These are phyloP conservation scores for Labeo calbasu DNA, from an alignment of 2,797 vertebrate genomes.

Conservation along the genomic window DNA sequence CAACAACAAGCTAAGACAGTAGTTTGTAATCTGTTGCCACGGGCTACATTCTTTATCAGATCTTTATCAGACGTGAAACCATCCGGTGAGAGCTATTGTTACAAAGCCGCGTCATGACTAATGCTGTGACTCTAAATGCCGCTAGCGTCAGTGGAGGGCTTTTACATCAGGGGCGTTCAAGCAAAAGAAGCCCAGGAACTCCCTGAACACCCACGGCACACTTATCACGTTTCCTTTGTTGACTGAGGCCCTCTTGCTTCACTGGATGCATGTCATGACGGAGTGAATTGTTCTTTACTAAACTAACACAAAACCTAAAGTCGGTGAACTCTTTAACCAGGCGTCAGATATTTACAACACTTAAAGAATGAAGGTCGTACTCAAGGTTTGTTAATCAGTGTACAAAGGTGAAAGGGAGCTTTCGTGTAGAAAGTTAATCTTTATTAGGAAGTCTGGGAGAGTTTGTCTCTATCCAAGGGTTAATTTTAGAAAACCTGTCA, in stretches of 20 bases:
- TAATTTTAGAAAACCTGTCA: not conserved
- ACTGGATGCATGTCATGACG: not conserved
- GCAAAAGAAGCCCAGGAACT: slow-evolving; percentile 26
- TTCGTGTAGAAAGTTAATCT: not conserved
- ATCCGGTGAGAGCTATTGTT: slow-evolving; percentile 30
- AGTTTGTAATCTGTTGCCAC: slow-evolving; percentile 30
- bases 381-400: slow-evolving; percentile 25
- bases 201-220: not conserved
- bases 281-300: not conserved
- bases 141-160: not conserved
- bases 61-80: slow-evolving; percentile 24
- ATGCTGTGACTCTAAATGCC: not conserved
- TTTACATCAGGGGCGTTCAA: not conserved
- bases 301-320: not conserved
- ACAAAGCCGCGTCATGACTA: slow-evolving; percentile 48
- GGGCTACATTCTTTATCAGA: slow-evolving; percentile 40
- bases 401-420: slow-evolving; percentile 42
- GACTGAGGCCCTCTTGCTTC: not conserved
- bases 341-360: slow-evolving; percentile 46
- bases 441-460: not conserved
- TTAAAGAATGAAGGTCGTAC: slow-evolving; percentile 20
- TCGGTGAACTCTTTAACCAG: not conserved
- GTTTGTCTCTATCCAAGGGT: not conserved
- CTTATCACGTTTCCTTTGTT: slow-evolving; percentile 34
- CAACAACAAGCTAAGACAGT: slow-evolving; percentile 35